Base-by-base conservation (phyloP, 2,888 invertebrate species). In the Labia minor region DNA sequence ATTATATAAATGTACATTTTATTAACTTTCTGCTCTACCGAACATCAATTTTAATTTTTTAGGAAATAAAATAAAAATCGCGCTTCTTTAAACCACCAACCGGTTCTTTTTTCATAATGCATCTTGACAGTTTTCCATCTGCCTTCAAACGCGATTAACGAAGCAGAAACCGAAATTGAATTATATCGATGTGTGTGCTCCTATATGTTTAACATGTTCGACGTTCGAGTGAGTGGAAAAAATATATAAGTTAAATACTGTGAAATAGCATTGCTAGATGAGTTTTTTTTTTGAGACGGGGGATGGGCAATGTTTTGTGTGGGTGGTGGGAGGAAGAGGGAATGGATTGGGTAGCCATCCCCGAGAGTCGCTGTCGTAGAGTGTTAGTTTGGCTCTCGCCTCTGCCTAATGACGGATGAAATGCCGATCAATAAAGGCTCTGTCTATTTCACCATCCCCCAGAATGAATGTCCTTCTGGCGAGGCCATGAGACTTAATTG, bases 321-420 rank as follows among this genome's bases (percentile, higher is more conserved):
- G 49, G 3, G 2, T 49, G 49, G 14, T 10, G 49, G 49, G 49
- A 3, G 49, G 49, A 26, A 8, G 4, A 3, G 26, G 3, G 49
- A 49, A 49, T 33, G 49, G 26, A 3, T 6, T 6, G 26, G 26
- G 26, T 26, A 26, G 26, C 8, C 26, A n/a, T n/a, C n/a, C n/a
- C n/a, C n/a, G n/a, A 8, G 49, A 3, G 2, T 49, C n/a, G 14
- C 49, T 49, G 49, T 49, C 49, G 49, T 3, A 49, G 49, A 16
- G 49, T 16, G 49, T 49, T 49, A 26, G 26, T 26, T 26, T 26
- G 26, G 4, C 26, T 26, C 26, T 26, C 26, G 49, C 49, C 16
- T 49, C 49, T 49, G 49, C 49, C 49, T 49, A 49, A 49, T 49
- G 49, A 49, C 49, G 49, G 49, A 49, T 49, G 49, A 49, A 49